These are phyloP conservation scores for Anabas testudineus DNA, from an alignment of 2,797 vertebrate species.

Conservation along the genomic window DNA sequence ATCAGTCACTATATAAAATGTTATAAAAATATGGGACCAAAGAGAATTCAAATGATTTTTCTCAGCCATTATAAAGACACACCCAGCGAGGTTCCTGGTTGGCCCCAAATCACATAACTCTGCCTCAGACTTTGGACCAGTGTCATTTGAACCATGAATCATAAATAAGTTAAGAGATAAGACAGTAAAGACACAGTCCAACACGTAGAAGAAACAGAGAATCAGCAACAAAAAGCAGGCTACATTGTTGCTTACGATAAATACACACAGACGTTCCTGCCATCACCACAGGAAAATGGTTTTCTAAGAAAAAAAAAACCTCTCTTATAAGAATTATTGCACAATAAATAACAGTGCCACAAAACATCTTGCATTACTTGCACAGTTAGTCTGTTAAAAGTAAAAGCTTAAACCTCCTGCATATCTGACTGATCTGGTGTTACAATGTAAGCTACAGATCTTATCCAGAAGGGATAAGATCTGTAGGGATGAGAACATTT, in stretches of 20 bases:
- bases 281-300: background rate
- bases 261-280: conserved; percentile 7
- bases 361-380: conserved; percentile 26
- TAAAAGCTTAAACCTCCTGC: background rate
- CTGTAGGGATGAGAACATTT: too few species aligned
- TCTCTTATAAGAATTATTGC: conserved; percentile 20
- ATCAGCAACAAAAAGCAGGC: background rate
- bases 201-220: background rate
- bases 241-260: background rate
- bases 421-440: background rate
- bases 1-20: background rate
- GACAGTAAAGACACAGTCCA: background rate
- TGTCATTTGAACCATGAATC: conserved; percentile 9
- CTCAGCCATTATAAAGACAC: conserved; percentile 9
- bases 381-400: background rate
- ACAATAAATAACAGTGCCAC: conserved; percentile 24
- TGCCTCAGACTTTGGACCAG: conserved; percentile 54
- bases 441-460: too few species aligned
- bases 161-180: conserved; percentile 51
- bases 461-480: too few species aligned
- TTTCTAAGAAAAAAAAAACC: conserved; percentile 16
- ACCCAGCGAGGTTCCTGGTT: conserved; percentile 3
- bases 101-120: background rate
- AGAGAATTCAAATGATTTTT: background rate
- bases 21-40: background rate